phyloP scores from a whole-genome alignment of 2,797 vertebrate species.

The Columba guinea region DNA sequence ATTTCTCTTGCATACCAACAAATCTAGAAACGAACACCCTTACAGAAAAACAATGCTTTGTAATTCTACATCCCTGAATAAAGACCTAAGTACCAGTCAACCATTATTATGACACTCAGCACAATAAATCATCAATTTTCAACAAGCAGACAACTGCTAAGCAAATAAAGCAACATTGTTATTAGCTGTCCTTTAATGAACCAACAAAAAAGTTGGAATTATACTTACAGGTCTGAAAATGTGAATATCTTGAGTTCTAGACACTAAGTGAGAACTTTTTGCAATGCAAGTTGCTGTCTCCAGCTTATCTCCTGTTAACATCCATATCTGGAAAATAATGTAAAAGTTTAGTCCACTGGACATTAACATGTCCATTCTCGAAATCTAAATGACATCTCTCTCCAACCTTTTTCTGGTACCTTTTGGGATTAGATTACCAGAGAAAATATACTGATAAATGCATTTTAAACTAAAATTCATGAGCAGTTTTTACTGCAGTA shows the following conservation, averaged over 20 bases:
- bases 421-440: neutral
- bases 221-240: constrained; percentile 89
- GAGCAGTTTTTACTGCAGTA: neutral
- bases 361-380: neutral
- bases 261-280: constrained; percentile 96
- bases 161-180: neutral
- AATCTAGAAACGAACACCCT: neutral
- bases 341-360: neutral
- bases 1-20: neutral
- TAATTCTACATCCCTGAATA: neutral
- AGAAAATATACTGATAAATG: neutral
- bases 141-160: neutral
- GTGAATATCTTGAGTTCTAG: constrained; percentile 83
- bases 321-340: constrained; percentile 88
- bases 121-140: neutral
- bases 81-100: neutral
- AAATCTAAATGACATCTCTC: neutral
- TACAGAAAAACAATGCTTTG: neutral
- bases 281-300: constrained; percentile 98
- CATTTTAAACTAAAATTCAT: neutral
- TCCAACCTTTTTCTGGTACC: neutral
- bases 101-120: neutral
- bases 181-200: neutral
- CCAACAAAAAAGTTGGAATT: neutral
- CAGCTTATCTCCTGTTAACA: constrained; percentile 97